Evolutionary conservation across 2,113 vertebrate genomes (phyloP).

Genomic region (Dermatemys mawii): DNA sequence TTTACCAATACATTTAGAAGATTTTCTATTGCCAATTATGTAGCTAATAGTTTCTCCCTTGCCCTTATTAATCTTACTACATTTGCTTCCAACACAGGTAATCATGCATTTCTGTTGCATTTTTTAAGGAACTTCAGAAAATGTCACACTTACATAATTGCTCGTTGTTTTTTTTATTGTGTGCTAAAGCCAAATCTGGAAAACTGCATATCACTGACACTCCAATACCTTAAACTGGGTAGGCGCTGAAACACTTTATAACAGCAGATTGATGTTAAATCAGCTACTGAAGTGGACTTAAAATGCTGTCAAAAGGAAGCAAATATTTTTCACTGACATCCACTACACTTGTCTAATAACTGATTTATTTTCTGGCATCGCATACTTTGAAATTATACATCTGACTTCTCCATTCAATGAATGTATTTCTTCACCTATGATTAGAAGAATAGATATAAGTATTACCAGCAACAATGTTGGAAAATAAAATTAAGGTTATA

Average conservation of each 20-base stretch:
- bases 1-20: conserved; percentile 44
- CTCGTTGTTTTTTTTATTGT: conserved; percentile 19
- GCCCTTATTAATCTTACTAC: conserved; percentile 24
- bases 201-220: conserved; percentile 39
- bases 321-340: conserved; percentile 61
- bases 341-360: conserved; percentile 39
- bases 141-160: conserved; percentile 29
- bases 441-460: conserved; percentile 14
- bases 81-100: background rate
- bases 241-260: conserved; percentile 60
- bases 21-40: conserved; percentile 8
- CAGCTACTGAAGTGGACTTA: conserved; percentile 64
- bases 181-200: conserved; percentile 20
- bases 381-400: conserved; percentile 35
- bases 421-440: conserved; percentile 40
- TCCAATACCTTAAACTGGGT: conserved; percentile 23
- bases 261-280: conserved; percentile 61
- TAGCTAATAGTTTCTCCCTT: conserved; percentile 39
- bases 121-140: conserved; percentile 34
- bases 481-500: background rate
- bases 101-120: conserved; percentile 22
- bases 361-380: conserved; percentile 38
- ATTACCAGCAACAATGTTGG: background rate
- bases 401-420: conserved; percentile 35
- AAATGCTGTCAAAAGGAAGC: conserved; percentile 55